These are phyloP conservation scores for Popillia japonica DNA, from an alignment of 1,140 invertebrate species.

Conservation along the genomic window DNA sequence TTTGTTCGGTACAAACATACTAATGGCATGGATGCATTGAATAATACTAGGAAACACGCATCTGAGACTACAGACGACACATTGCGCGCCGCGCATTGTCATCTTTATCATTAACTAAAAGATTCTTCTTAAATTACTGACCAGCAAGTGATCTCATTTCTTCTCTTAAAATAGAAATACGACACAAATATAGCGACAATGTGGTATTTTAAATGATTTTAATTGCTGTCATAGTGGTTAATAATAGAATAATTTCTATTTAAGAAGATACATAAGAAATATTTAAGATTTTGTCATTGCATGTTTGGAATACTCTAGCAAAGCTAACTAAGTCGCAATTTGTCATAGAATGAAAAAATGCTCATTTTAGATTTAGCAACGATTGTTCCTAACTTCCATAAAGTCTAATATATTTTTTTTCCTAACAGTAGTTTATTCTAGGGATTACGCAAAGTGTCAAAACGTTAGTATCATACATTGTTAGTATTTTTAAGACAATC, in stretches of 20 bases:
- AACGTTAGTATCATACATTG: no score
- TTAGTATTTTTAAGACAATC: no score
- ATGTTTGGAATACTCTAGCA: not conserved
- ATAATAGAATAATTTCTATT: constrained; percentile 29
- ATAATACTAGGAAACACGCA: constrained; percentile 27
- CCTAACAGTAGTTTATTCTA: no score
- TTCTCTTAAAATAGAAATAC: constrained; percentile 21
- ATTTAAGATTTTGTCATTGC: not conserved
- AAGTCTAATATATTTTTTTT: no score
- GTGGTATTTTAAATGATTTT: constrained; percentile 31
- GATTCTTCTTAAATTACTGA: constrained; percentile 30
- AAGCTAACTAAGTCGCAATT: not conserved
- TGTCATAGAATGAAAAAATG: not conserved
- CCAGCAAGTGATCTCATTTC: constrained; percentile 31
- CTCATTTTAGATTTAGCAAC: no score
- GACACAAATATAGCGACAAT: constrained; percentile 26
- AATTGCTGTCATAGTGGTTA: constrained; percentile 22
- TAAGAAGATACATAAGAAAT: not conserved
- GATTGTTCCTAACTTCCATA: no score
- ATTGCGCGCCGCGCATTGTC: not conserved
- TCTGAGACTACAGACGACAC: not conserved
- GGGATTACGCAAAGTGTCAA: no score
- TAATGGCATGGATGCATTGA: constrained; percentile 21
- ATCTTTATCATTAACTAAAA: constrained; percentile 21
- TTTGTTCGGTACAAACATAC: constrained; percentile 22